A percentile compares a stretch with the other conserved stretches of the same genome.
phyloP scores from a whole-genome alignment of 1,140 invertebrate species.

The Drosophila trapezifrons region DNA sequence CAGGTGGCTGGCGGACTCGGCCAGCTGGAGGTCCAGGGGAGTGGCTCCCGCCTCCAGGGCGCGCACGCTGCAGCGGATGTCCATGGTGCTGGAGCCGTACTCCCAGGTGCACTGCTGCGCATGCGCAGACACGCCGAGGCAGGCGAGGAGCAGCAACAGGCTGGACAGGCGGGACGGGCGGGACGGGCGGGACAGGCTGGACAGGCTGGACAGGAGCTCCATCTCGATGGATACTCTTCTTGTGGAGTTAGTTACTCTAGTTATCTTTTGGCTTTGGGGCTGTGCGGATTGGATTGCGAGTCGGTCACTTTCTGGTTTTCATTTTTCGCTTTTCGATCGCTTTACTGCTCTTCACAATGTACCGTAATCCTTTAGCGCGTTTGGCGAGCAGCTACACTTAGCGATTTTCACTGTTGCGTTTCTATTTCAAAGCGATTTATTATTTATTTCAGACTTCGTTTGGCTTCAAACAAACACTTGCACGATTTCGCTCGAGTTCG shows the following conservation, averaged over 20 bases:
- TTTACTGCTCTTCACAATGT: slow-evolving; percentile 48
- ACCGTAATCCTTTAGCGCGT: slow-evolving; percentile 71
- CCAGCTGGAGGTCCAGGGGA: slow-evolving; percentile 85
- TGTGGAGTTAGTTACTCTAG: slow-evolving; percentile 9
- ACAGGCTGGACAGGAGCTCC: slow-evolving; percentile 6
- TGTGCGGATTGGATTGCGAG: slow-evolving; percentile 20
- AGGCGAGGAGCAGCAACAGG: slow-evolving; percentile 54
- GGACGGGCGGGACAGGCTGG: slow-evolving; percentile 11
- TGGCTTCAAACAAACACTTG: slow-evolving; percentile 17
- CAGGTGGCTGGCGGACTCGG: slow-evolving; percentile 88
- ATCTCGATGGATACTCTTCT: not conserved
- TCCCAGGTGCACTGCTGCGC: slow-evolving; percentile 83
- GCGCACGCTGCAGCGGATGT: slow-evolving; percentile 86
- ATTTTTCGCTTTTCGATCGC: slow-evolving; percentile 74
- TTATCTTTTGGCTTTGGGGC: slow-evolving; percentile 38
- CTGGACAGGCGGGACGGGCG: no score
- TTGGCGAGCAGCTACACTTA: slow-evolving; percentile 28
- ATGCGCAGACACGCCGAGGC: slow-evolving; percentile 45
- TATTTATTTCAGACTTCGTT: slow-evolving; percentile 13
- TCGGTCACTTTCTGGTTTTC: slow-evolving; percentile 80
- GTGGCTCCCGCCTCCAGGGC: slow-evolving; percentile 84
- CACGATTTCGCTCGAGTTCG: slow-evolving; percentile 27
- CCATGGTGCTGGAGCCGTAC: slow-evolving; percentile 81
- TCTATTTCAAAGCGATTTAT: slow-evolving; percentile 7
- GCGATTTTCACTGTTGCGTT: slow-evolving; percentile 41